A percentile compares a stretch with the other conserved stretches of the same genome.
Evolutionary conservation across 2,888 invertebrate genomes (phyloP).

Genomic region (Entomobrya multifasciata): DNA sequence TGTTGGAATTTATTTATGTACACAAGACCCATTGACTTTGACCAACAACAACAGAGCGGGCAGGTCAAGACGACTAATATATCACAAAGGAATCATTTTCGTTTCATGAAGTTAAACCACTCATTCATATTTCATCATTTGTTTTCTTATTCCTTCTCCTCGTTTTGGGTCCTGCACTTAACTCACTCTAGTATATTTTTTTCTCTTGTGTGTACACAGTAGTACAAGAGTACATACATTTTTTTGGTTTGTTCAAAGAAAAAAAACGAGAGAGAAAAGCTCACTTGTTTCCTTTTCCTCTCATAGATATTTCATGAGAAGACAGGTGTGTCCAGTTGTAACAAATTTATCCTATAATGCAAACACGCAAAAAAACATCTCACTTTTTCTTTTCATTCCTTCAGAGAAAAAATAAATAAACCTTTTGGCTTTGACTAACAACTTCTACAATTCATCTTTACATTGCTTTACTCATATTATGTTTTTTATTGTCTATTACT

Average conservation of each 20-base stretch:
- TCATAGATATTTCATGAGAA: constrained; percentile 71
- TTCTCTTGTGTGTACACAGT: neutral
- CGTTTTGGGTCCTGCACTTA: constrained; percentile 8
- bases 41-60: constrained; percentile 41
- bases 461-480: neutral
- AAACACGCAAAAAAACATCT: constrained; percentile 38
- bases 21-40: constrained; percentile 3
- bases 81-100: constrained; percentile 65
- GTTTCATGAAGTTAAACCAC: constrained; percentile 65
- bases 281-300: constrained; percentile 56
- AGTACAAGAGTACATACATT: too few species aligned
- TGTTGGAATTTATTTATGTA: constrained; percentile 15
- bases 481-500: too few species aligned
- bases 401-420: neutral
- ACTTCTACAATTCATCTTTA: neutral
- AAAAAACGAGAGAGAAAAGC: constrained; percentile 47
- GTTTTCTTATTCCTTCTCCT: constrained; percentile 51
- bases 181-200: too few species aligned
- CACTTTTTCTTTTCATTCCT: neutral
- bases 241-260: neutral
- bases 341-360: constrained; percentile 58
- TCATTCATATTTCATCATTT: constrained; percentile 73
- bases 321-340: constrained; percentile 73
- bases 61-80: constrained; percentile 66
- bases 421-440: constrained; percentile 1